These are phyloP conservation scores for Pavo muticus DNA, from an alignment of 2,113 vertebrate genomes.

Conservation along the genomic window DNA sequence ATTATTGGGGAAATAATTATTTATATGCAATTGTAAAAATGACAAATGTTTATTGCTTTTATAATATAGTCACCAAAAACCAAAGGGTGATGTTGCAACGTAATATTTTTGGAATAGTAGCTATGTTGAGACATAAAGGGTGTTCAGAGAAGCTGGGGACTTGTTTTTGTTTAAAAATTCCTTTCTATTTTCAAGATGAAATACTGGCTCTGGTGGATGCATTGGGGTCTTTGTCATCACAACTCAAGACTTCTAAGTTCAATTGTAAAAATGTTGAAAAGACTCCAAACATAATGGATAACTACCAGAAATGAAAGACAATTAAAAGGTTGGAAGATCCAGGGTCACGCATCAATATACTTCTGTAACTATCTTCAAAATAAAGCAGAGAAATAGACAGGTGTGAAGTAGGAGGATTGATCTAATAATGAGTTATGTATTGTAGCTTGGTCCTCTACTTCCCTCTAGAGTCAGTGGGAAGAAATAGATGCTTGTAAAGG, in stretches of 20 bases:
- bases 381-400: fast-evolving
- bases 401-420: fast-evolving
- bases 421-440: not conserved
- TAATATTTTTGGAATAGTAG: not conserved
- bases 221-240: not conserved
- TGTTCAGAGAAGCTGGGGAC: not conserved
- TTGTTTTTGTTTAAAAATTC: not conserved
- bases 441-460: slow-evolving; percentile 20
- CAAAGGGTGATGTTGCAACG: not conserved
- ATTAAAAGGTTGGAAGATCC: not conserved
- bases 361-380: not conserved
- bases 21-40: not conserved
- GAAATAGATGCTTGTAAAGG: not conserved
- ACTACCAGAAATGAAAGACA: fast-evolving
- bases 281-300: not conserved
- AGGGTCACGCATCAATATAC: not conserved
- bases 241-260: not conserved
- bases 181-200: not conserved
- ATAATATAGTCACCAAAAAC: not conserved
- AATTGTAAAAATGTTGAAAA: not conserved
- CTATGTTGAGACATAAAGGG: not conserved
- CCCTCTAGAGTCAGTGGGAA: slow-evolving; percentile 50
- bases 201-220: not conserved
- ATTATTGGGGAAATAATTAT: not conserved
- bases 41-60: not conserved